A percentile compares a stretch with the other conserved stretches of the same genome.
phyloP scores from a whole-genome alignment of 2,113 vertebrate species.

The Ahaetulla prasina region DNA sequence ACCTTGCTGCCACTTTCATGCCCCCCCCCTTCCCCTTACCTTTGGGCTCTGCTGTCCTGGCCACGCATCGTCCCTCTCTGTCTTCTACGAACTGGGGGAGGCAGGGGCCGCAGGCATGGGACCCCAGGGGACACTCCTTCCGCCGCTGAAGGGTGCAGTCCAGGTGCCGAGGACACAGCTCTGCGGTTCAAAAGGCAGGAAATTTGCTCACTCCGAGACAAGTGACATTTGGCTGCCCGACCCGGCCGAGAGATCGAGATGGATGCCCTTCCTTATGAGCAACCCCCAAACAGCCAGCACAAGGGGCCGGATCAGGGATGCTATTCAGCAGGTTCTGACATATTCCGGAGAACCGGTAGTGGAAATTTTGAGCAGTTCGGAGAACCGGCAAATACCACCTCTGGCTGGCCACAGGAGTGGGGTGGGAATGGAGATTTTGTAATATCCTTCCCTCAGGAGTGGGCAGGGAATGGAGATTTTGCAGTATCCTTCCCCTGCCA shows the following conservation, averaged over 20 bases:
- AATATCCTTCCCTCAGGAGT: no score
- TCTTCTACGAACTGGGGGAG: constrained; percentile 78
- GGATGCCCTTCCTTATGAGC: background rate
- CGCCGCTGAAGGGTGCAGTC: constrained; percentile 81
- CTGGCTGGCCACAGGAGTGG: no score
- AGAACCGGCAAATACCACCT: no score
- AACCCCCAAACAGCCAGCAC: no score
- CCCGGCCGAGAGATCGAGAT: background rate
- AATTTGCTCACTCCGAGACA: no score
- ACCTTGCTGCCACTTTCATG: background rate
- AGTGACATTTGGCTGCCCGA: background rate
- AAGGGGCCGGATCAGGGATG: no score
- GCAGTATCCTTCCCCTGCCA: no score
- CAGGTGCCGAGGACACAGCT: constrained; percentile 76
- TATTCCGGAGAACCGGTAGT: no score
- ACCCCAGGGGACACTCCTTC: constrained; percentile 72
- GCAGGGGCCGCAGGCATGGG: constrained; percentile 78
- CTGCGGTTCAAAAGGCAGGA: constrained; percentile 34
- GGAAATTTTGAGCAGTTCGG: no score
- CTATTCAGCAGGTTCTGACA: no score
- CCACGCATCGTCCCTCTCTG: constrained; percentile 67
- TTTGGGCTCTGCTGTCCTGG: constrained; percentile 13
- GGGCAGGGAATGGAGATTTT: no score
- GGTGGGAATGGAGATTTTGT: no score
- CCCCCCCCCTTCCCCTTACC: constrained; percentile 41